Conservation (phyloP, 2,113 vertebrate species). For the Syngnathus typhle region DNA sequence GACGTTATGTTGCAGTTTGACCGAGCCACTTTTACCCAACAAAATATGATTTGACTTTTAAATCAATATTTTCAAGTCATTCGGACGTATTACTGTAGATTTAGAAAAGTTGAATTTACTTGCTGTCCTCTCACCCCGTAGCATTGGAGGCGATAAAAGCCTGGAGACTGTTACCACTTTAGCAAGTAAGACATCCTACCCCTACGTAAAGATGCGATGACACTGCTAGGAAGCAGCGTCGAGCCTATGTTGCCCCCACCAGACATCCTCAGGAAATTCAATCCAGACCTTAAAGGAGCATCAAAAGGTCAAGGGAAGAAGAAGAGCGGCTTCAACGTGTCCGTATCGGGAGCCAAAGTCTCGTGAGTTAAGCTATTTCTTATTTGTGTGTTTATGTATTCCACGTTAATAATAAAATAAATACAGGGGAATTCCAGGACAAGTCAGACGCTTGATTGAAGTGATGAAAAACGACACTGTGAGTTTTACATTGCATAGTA, state of each 20-base stretch:
- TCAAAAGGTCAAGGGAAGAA: conserved; percentile 65
- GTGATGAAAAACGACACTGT: conserved; percentile 74
- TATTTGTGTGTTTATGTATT: neutral
- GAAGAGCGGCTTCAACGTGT: conserved; percentile 79
- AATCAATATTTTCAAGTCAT: too few relatives aligned
- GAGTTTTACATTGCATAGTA: conserved; percentile 50
- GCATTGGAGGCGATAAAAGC: conserved; percentile 81
- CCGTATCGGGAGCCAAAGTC: conserved; percentile 71
- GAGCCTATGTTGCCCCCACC: conserved; percentile 1
- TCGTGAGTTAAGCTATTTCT: conserved; percentile 63
- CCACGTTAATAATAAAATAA: neutral
- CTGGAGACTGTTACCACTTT: conserved; percentile 83
- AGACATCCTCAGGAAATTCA: conserved; percentile 94
- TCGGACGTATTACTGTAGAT: neutral
- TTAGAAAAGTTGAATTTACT: neutral
- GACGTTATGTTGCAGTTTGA: conserved; percentile 2
- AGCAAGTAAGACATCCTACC: conserved; percentile 77
- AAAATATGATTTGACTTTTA: neutral
- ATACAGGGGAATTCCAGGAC: conserved; percentile 76
- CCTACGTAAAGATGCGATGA: neutral
- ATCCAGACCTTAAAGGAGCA: conserved; percentile 75
- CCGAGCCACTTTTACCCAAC: neutral
- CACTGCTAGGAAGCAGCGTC: conserved; percentile 38
- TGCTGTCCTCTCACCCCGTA: conserved; percentile 16
- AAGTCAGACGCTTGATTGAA: conserved; percentile 72